These are phyloP conservation scores for Drosophila mettleri DNA, from an alignment of 2,888 invertebrate genomes.

Conservation along the genomic window DNA sequence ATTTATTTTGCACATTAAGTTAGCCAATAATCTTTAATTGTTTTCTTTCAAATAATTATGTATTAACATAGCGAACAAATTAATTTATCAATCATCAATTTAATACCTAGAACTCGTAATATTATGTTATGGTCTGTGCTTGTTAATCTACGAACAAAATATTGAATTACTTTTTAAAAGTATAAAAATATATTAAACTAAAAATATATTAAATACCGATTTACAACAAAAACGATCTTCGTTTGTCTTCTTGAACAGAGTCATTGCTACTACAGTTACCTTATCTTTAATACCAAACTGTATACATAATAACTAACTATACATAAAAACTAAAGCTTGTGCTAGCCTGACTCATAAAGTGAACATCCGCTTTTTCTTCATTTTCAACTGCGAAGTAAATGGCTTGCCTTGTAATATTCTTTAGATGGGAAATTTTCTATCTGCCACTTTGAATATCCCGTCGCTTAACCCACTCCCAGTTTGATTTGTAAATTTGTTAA, in stretches of 20 bases:
- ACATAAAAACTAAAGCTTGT: no score
- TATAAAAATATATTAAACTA: conserved; percentile 60
- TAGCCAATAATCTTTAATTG: conserved; percentile 61
- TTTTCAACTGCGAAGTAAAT: background rate
- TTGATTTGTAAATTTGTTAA: background rate
- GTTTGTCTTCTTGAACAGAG: no score
- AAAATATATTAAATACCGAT: conserved; percentile 43
- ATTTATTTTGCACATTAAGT: conserved; percentile 70
- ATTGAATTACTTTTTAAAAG: conserved; percentile 71
- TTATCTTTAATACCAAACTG: background rate
- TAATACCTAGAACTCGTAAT: conserved; percentile 45
- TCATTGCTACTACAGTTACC: no score
- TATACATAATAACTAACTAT: background rate
- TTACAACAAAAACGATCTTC: conserved; percentile 24
- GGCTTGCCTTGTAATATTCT: no score
- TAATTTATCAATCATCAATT: conserved; percentile 50
- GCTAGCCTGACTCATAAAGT: no score
- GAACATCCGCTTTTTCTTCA: background rate
- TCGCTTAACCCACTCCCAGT: background rate
- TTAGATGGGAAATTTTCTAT: no score
- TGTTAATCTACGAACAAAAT: conserved; percentile 68
- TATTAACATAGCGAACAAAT: conserved; percentile 33
- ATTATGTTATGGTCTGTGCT: conserved; percentile 59
- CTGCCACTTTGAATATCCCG: no score
- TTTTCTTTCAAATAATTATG: conserved; percentile 55